Base-by-base conservation (phyloP, 2,888 invertebrate species). In the Hirtodrosophila cameraria region DNA sequence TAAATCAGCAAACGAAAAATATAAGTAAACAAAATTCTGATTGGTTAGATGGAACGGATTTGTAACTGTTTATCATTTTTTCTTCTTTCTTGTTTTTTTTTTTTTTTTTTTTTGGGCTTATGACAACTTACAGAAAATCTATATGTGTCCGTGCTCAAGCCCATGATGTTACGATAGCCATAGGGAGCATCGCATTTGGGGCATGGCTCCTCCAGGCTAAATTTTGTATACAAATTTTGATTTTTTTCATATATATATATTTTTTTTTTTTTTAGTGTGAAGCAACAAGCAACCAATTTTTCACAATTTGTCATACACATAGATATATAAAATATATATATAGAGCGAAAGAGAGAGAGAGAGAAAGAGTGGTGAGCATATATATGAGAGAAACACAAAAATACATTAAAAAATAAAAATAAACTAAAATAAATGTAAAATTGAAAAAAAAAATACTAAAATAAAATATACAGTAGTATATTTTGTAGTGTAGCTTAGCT, bases 161-260 rank as follows among this genome's bases (percentile, higher is more conserved):
- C 93, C 96, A 99, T 97, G 90, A 97, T 96, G 92, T 99, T 97
- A 90, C 94, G 95, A 93, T 95, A 99, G 86, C 99, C 98, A 91
- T 99, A 99, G 16, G 99, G 98, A 74, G 97, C 95, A 68, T 96
- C 97, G 92, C 99, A 99, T 65, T 94, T 94, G 45, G 91, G 88
- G 86, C 95, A 96, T 68, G 96, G 96, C 89, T 93, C 93, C 82
- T 91, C 90, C 90, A 95, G 92, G 92, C 95, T 95, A 87, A 42
- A 74, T 80, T 71, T 79, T 71, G 53, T 28, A 20, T 33, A 59
- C 53, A 35, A 48, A 46, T 67, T 55, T 79, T 58, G 42, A 30
- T 54, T 58, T 35, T n/a, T 46, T 74, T 66, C n/a, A n/a, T 62
- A n/a, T 39, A 52, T 55, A 48, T 15, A 18, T 46, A 52, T 50